Evolutionary conservation across 2,888 invertebrate genomes (phyloP).

Genomic region (Masnerella sp.): DNA sequence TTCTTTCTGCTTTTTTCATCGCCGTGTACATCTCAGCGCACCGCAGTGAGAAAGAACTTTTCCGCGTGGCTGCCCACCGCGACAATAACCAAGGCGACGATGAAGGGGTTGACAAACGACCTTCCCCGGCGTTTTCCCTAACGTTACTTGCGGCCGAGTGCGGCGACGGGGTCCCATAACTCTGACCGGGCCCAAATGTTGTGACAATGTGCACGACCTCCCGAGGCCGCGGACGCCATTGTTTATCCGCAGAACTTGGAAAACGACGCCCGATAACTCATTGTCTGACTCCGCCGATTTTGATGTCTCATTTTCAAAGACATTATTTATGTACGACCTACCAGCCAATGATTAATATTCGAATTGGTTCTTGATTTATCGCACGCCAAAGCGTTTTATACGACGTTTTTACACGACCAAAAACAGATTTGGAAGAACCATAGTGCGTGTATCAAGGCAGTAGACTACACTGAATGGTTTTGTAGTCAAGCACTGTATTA

Average conservation of each 20-base stretch:
- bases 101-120: constrained; percentile 62
- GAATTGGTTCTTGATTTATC: constrained; percentile 14
- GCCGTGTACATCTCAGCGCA: constrained; percentile 44
- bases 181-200: constrained; percentile 75
- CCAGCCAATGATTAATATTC: constrained; percentile 30
- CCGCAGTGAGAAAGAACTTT: constrained; percentile 62
- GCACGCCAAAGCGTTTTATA: background rate
- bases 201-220: constrained; percentile 70
- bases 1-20: constrained; percentile 32
- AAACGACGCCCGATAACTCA: constrained; percentile 54
- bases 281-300: constrained; percentile 33
- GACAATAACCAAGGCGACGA: constrained; percentile 63
- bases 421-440: too few species aligned
- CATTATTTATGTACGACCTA: constrained; percentile 29
- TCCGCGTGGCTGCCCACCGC: constrained; percentile 61
- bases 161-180: constrained; percentile 68
- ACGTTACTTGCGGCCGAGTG: constrained; percentile 63
- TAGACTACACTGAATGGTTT: too few species aligned
- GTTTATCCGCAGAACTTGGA: constrained; percentile 59
- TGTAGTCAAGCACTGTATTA: too few species aligned
- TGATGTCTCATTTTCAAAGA: constrained; percentile 28
- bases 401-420: background rate
- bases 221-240: constrained; percentile 47
- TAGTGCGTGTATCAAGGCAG: too few species aligned
- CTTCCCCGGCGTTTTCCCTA: constrained; percentile 38